Evolutionary conservation across 1,140 invertebrate species (phyloP).

Genomic region (Ectropis grisescens): DNA sequence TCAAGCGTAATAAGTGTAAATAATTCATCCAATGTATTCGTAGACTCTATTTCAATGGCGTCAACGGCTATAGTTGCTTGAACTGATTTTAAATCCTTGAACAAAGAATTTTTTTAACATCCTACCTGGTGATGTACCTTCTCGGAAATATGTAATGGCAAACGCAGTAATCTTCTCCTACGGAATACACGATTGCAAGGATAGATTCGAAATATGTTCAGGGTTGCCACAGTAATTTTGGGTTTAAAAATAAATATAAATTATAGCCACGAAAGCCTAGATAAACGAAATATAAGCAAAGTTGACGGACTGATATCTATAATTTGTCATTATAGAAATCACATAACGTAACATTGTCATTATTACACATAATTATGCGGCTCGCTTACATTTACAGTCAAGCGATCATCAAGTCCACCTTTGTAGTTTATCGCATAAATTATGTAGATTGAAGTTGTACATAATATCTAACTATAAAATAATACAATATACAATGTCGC

Average conservation of each 20-base stretch:
- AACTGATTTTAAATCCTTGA: conserved; percentile 15
- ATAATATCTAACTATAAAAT: no score
- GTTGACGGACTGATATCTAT: not conserved
- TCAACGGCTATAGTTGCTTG: no score
- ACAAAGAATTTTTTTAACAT: conserved; percentile 38
- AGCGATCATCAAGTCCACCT: no score
- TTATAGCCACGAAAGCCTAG: not conserved
- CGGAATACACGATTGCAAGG: conserved; percentile 55
- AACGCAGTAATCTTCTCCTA: conserved; percentile 58
- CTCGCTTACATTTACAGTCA: no score
- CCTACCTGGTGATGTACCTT: conserved; percentile 56
- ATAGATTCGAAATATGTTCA: conserved; percentile 42
- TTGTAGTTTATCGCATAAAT: no score
- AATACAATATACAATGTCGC: no score
- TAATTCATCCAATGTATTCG: no score
- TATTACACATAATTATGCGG: no score
- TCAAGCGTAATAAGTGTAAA: no score
- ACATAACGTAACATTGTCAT: not conserved
- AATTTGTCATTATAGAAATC: not conserved
- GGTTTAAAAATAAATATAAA: not conserved
- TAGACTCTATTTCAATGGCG: no score
- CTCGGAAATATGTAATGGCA: conserved; percentile 56
- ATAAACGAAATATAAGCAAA: not conserved
- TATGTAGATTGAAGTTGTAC: no score
- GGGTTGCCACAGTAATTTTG: conserved; percentile 28